Base-by-base conservation (phyloP, 2,113 vertebrate genomes). In the Stictonetta naevosa region DNA sequence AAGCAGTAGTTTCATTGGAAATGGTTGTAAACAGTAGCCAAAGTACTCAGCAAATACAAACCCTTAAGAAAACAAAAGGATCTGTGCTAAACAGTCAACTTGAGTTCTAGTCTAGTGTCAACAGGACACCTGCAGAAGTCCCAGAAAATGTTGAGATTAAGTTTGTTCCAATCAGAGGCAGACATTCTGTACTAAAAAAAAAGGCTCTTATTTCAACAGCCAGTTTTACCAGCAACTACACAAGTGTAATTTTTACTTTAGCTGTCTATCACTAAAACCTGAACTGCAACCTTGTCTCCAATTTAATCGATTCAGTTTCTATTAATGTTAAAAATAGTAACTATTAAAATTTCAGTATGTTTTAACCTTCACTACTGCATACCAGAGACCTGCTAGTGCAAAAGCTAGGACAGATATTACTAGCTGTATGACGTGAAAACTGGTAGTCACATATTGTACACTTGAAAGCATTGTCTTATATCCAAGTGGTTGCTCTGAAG, bases 301-400 rank as follows among this genome's bases (percentile, higher is more conserved):
- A 75, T 44, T 88, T 40, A 72, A 28, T 42, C 50, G 77, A 60
- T 50, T 60, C 94, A 59, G 23, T 52, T 94, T 52, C 58, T 83
- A 44, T 46, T 90, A 86, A 82, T 46, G 36, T 56, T 92, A 88
- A 94, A 95, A 92, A 90, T 40, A 68, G 42, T 22, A 21, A 48
- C 78, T 69, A 71, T 75, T 92, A 96, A 95, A 95, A 93, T 81
- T 86, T 92, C 83, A 81, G 40, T 83, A 75, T 33, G 40, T 71
- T 83, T 94, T 96, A 76, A 94, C 96, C 93, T 97, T 96, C 83
- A 59, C 93, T 92, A 53, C 38, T 67, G 91, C 93, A 74, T 53
- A 80, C 66, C 50, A 95, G 55, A 97, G 87, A 88, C 68, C 42
- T 83, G 94, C 95, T 82, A 96, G 92, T 69, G 96, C 92, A 92